These are phyloP conservation scores for Polypterus bichir DNA, from an alignment of 2,113 vertebrate species.

Conservation along the genomic window DNA sequence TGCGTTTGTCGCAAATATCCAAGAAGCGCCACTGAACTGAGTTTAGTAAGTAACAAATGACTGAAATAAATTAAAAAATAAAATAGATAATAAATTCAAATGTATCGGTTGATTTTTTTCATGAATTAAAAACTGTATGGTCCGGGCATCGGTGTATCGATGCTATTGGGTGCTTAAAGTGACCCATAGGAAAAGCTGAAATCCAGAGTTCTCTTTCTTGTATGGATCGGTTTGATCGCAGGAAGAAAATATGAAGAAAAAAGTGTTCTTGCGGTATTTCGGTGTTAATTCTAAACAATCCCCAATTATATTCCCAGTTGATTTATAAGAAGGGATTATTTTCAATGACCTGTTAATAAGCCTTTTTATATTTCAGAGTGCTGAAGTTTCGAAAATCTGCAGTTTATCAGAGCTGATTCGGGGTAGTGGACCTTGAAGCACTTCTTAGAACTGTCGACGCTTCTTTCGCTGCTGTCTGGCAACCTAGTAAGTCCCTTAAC, in stretches of 20 bases:
- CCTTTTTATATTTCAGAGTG: too few relatives aligned
- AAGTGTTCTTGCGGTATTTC: background rate
- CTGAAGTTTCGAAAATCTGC: too few relatives aligned
- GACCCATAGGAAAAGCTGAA: too few relatives aligned
- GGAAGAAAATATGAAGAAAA: background rate
- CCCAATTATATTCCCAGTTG: background rate
- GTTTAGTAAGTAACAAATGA: background rate
- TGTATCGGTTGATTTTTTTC: too few relatives aligned
- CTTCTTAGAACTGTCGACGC: background rate
- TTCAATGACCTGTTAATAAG: too few relatives aligned
- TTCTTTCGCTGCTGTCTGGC: background rate
- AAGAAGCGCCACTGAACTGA: too few relatives aligned
- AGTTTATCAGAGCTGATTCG: background rate
- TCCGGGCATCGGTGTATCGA: too few relatives aligned
- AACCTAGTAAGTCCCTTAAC: too few relatives aligned
- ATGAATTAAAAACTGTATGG: too few relatives aligned
- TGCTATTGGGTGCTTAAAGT: too few relatives aligned
- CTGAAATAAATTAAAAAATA: background rate
- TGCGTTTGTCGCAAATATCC: background rate
- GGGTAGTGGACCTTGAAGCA: background rate
- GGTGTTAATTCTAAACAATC: background rate
- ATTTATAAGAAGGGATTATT: too few relatives aligned
- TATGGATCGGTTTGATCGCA: background rate
- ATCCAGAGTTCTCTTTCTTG: too few relatives aligned
- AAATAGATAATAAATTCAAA: background rate